Conservation (phyloP, 2,888 invertebrate genomes). For the Pherbina coryleti region DNA sequence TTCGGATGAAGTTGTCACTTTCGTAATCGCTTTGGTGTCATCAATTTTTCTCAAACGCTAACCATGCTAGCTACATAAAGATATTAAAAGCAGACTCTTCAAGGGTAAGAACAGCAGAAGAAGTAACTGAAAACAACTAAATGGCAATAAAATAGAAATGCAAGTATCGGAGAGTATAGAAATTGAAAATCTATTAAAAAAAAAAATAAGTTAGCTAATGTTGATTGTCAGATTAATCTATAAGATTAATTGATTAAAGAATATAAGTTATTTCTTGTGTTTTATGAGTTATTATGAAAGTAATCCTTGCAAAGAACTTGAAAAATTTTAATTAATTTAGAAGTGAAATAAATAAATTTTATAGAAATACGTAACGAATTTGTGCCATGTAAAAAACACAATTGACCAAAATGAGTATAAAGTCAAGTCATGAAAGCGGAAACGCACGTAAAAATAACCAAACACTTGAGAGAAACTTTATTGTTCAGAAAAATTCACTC, state of each 20-base stretch:
- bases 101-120: not conserved
- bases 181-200: slow-evolving; percentile 39
- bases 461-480: slow-evolving; percentile 5
- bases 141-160: not conserved
- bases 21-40: slow-evolving; percentile 37
- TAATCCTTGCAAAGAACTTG: not conserved
- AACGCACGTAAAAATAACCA: slow-evolving; percentile 21
- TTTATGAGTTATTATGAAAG: no score
- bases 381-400: not conserved
- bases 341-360: not conserved
- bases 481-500: not conserved
- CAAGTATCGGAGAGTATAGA: not conserved
- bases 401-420: not conserved
- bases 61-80: no score
- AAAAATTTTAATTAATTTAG: no score
- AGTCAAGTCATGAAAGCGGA: not conserved
- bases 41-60: slow-evolving; percentile 25
- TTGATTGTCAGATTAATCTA: not conserved
- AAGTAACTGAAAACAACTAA: no score
- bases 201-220: slow-evolving; percentile 22
- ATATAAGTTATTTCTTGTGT: no score
- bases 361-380: not conserved
- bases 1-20: slow-evolving; percentile 33
- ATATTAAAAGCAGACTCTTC: not conserved
- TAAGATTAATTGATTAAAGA: not conserved